Base-by-base conservation (phyloP, 2,797 vertebrate species). In the Petrocephalus schoutedeni region DNA sequence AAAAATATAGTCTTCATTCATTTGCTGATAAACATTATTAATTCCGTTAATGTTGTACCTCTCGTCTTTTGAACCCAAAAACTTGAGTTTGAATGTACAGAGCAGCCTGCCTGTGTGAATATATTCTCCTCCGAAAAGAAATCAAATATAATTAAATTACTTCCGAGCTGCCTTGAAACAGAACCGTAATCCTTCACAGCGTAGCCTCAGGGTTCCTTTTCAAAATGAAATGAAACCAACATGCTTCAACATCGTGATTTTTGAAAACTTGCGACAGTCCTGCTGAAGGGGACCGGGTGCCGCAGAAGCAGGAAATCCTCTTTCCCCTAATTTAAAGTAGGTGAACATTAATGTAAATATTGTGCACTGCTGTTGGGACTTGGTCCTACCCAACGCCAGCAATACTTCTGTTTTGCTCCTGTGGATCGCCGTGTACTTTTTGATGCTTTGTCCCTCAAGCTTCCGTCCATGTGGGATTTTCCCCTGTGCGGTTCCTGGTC, bases 111-210 rank as follows among this genome's bases (percentile, higher is more conserved):
- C 14, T 32, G 28, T 85, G 12, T 21, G 9, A 45, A 77, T 16
- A 56, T 54, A 85, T 85, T 85, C 32, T 85, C 41, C 57, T 51
- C 21, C 51, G 6, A 51, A 85, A 45, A 45, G 71, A 49, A 49
- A 71, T 71, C 64, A 77, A 77, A 77, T 77, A 83, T 54, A 53
- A 83, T 51, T 83, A 21, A 83, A 83, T 83, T 83, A 83, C 51
- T 12, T 83, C 41, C 19, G 80, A 21, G 45, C 49, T 54, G 51
- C 21, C 80, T 53, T 83, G 80, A 23, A 54, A 83, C 51, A 54
- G 80, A 83, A 83, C 9, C n/a, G n/a, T 83, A 83, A 83, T 83
- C 45, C 12, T 83, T 83, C 80, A 28, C n/a, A 21, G 19, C 16
- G 5, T 58, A 86, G 84, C 84, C 56, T 86, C 23, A n/a, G 84